Base-by-base conservation (phyloP, 2,113 vertebrate species). In the Phoxinus phoxinus region DNA sequence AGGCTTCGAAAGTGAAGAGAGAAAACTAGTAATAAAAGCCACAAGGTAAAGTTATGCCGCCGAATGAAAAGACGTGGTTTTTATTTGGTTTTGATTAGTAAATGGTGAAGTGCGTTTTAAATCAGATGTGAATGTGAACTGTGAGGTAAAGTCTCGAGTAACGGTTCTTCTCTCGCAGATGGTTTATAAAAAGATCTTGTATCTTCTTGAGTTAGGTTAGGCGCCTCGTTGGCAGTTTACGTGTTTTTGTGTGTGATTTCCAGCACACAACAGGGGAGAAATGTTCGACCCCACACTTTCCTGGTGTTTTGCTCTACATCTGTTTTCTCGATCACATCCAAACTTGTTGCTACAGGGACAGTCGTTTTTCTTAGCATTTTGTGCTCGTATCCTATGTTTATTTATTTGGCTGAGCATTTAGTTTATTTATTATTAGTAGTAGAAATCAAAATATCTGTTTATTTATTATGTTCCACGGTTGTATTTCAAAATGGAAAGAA, bases 121-220 rank as follows among this genome's bases (percentile, higher is more conserved):
- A 46, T 4, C n/a, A 65, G 37, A 46, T 6, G 15, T 23, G 32
- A 51, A 9, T 30, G 74, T 32, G 61, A 65, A 61, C 32, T 63
- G 25, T 21, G n/a, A 17, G 7, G 1, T 78, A 27, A 75, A 84
- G 71, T 75, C 6, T 3, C n/a, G 48, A 51, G 4, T 72, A 71
- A 72, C 75, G 75, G 72, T 44, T 10, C 69, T 9, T 15, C 65
- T 9, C 46, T 37, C 69, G n/a, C 13, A 4, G 30, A 71, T 30
- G 44, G 17, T 77, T 85, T 82, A 85, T 75, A 76, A 85, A 84
- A 59, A 83, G 30, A n/a, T 32, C 27, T 71, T 27, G 13, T 37
- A 51, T 51, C 1, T 56, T 21, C 53, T 79, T 61, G 3, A 15
- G 74, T 3, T 44, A 2, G n/a, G 35, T 25, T 37, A n/a, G 32